These are phyloP conservation scores for Acanthornis magna DNA, from an alignment of 2,797 vertebrate species.

Conservation along the genomic window DNA sequence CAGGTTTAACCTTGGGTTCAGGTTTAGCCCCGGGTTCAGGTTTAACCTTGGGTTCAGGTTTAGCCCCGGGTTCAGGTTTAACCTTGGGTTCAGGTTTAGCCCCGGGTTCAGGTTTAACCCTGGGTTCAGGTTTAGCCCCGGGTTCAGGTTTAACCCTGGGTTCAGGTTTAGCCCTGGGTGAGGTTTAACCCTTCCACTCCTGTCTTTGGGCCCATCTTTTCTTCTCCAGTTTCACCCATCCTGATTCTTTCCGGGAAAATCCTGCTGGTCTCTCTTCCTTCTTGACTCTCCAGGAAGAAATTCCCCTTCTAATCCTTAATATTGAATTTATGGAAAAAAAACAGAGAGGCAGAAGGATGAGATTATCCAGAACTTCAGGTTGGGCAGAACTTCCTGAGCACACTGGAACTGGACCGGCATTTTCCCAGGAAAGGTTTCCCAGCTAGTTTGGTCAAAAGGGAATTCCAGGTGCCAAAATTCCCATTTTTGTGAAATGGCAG, in stretches of 20 bases:
- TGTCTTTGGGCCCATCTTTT: not conserved
- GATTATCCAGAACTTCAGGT: not conserved
- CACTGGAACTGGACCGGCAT: not conserved
- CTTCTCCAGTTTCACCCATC: not conserved
- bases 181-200: not conserved
- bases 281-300: not conserved
- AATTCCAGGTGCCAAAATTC: not conserved
- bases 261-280: not conserved
- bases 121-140: not conserved
- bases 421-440: not conserved
- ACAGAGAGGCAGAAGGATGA: not conserved
- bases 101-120: not conserved
- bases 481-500: not conserved
- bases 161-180: not conserved
- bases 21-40: not conserved
- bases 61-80: not conserved
- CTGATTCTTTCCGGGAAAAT: not conserved
- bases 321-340: not conserved
- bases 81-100: too few species aligned
- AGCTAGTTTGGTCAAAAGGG: not conserved
- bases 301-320: not conserved
- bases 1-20: not conserved
- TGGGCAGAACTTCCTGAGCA: not conserved
- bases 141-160: too few species aligned
- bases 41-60: not conserved